Conservation (phyloP, 2,797 vertebrate genomes). For the Toxotes lorentzi region DNA sequence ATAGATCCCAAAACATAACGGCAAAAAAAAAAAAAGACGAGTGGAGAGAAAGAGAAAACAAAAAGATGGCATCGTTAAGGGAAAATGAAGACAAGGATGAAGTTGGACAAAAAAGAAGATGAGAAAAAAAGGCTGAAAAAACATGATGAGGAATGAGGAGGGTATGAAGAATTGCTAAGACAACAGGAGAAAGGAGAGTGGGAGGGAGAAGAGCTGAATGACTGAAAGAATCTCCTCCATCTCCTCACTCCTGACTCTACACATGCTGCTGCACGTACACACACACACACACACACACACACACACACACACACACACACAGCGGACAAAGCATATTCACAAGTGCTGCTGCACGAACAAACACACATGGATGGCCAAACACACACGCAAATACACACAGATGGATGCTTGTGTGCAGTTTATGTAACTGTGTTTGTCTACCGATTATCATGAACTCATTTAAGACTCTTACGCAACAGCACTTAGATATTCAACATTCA, state of each 20-base stretch:
- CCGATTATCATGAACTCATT: constrained; percentile 57
- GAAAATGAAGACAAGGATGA: constrained; percentile 58
- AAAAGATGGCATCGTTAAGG: constrained; percentile 11
- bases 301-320: constrained; percentile 11
- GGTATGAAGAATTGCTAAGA: constrained; percentile 42
- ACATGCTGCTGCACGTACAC: background rate
- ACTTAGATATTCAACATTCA: constrained; percentile 62
- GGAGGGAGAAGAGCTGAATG: background rate
- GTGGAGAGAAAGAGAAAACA: constrained; percentile 13
- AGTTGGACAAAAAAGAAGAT: constrained; percentile 57
- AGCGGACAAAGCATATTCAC: constrained; percentile 20
- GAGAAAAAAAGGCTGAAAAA: constrained; percentile 17
- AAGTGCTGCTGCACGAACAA: background rate
- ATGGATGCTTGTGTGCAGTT: constrained; percentile 45
- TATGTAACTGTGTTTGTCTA: constrained; percentile 67
- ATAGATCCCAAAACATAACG: constrained; percentile 54
- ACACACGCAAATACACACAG: constrained; percentile 32
- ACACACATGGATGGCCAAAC: background rate
- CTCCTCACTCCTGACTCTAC: constrained; percentile 17
- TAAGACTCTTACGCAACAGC: constrained; percentile 65
- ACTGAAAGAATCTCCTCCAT: background rate
- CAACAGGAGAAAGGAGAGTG: constrained; percentile 24
- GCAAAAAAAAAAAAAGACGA: background rate
- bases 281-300: constrained; percentile 18
- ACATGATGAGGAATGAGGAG: constrained; percentile 1